These are phyloP conservation scores for Struthio camelus DNA, from an alignment of 2,113 vertebrate species.

Conservation along the genomic window DNA sequence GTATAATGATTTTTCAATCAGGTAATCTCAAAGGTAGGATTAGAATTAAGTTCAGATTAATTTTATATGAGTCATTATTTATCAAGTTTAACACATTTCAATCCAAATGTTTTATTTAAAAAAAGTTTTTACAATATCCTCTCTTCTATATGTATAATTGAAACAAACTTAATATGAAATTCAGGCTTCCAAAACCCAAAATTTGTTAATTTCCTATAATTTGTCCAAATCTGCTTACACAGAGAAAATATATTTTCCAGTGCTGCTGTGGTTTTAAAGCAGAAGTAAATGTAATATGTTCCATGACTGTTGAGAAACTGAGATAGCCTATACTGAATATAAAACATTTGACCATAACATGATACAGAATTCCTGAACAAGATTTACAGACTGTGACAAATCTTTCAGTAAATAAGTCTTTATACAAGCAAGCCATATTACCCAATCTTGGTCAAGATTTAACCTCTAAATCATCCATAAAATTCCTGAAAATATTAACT, in stretches of 20 bases:
- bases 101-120: not conserved
- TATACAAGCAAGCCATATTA: not conserved
- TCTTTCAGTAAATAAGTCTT: not conserved
- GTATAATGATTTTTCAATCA: not conserved
- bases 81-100: not conserved
- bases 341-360: not conserved
- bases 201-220: not conserved
- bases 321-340: not conserved
- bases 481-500: not conserved
- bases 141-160: not conserved
- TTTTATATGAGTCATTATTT: not conserved
- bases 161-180: not conserved
- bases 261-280: not conserved
- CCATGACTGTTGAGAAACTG: not conserved
- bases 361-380: not conserved
- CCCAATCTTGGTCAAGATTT: not conserved
- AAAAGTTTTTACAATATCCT: accelerated
- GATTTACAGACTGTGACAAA: not conserved
- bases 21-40: not conserved
- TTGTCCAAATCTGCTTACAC: not conserved
- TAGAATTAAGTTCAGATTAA: not conserved
- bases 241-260: not conserved
- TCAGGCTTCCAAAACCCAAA: not conserved
- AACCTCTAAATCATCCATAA: not conserved
- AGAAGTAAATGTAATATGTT: not conserved